These are phyloP conservation scores for Eucriotettix oculatus DNA, from an alignment of 2,888 invertebrate species.

Conservation along the genomic window DNA sequence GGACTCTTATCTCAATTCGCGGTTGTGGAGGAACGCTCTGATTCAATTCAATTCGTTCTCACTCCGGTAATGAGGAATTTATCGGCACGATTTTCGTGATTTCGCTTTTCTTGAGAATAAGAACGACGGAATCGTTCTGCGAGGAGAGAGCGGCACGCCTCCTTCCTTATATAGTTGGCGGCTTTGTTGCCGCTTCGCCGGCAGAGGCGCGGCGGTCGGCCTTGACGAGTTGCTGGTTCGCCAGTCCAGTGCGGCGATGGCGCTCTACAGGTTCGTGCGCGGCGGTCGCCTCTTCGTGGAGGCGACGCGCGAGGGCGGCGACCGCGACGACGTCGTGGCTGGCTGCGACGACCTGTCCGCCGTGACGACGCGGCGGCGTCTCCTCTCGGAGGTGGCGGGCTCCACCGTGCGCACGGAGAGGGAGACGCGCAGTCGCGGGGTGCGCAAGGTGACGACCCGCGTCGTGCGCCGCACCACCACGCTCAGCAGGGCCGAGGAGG, in stretches of 20 bases:
- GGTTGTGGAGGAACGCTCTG: too few relatives aligned
- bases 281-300: slow-evolving; percentile 51
- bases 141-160: not conserved
- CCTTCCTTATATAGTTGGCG: not conserved
- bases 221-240: not conserved
- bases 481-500: slow-evolving; percentile 70
- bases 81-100: too few relatives aligned
- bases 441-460: slow-evolving; percentile 67
- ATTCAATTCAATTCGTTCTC: too few relatives aligned
- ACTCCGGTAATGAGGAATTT: too few relatives aligned
- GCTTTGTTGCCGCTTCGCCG: not conserved
- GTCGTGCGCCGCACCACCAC: slow-evolving; percentile 81
- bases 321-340: slow-evolving; percentile 33
- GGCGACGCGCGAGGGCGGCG: slow-evolving; percentile 48
- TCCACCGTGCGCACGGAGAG: slow-evolving; percentile 71
- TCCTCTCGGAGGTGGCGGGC: slow-evolving; percentile 71
- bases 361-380: slow-evolving; percentile 62
- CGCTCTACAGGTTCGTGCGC: slow-evolving; percentile 60
- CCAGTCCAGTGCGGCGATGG: not conserved
- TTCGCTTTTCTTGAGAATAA: not conserved
- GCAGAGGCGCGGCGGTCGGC: not conserved
- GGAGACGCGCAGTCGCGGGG: slow-evolving; percentile 63
- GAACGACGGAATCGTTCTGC: not conserved
- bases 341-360: slow-evolving; percentile 45
- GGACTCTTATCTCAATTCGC: too few relatives aligned